Percentiles rank a stretch among this genome's conserved stretches.
Evolutionary conservation across 2,888 invertebrate genomes (phyloP).

Genomic region (Prenolepis imparis): DNA sequence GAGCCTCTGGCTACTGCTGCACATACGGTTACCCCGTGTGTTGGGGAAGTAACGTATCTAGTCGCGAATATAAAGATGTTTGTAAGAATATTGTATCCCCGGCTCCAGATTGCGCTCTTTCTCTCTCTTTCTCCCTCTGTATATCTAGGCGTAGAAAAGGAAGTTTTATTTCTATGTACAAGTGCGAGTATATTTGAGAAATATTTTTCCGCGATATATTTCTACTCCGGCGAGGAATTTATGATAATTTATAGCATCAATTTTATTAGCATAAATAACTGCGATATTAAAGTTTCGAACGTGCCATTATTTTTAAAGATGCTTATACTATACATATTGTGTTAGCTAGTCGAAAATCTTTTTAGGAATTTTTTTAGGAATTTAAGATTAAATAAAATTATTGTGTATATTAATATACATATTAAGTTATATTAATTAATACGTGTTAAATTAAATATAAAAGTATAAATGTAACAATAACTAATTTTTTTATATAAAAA

Average conservation of each 20-base stretch:
- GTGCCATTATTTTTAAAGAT: background rate
- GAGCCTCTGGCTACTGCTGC: conserved; percentile 25
- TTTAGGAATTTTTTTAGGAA: background rate
- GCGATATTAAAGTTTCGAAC: conserved; percentile 27
- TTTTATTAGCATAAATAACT: conserved; percentile 35
- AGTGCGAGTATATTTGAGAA: conserved; percentile 12
- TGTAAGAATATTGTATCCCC: conserved; percentile 18
- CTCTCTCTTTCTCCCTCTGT: background rate
- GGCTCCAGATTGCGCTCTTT: conserved; percentile 21
- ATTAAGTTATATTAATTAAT: background rate
- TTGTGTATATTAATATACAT: too few species aligned
- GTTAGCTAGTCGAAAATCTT: background rate
- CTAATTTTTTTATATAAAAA: too few species aligned
- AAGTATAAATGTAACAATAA: background rate
- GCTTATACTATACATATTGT: background rate
- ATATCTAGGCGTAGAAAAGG: background rate
- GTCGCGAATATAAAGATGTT: conserved; percentile 48
- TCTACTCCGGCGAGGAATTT: background rate
- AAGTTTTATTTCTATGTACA: conserved; percentile 22
- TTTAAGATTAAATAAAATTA: background rate
- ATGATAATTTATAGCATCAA: conserved; percentile 10
- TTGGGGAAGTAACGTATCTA: conserved; percentile 38
- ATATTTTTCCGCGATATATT: conserved; percentile 31
- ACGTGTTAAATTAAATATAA: background rate
- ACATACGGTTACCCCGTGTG: conserved; percentile 4